Base-by-base conservation (phyloP, 2,113 vertebrate genomes). In the Gadus chalcogrammus region DNA sequence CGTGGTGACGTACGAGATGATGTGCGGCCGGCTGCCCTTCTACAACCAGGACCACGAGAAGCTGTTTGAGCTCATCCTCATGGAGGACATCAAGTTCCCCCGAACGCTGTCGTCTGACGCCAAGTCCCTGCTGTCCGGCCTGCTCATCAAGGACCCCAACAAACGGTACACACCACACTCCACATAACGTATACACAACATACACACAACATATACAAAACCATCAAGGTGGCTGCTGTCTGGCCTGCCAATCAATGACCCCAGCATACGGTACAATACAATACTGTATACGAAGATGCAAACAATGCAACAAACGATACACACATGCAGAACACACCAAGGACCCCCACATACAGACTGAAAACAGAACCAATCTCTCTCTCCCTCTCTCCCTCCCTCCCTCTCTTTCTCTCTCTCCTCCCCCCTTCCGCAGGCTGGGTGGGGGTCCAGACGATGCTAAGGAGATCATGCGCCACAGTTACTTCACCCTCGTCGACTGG, bases 391-490 rank as follows among this genome's bases (percentile, higher is more conserved):
- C 12, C 8, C 42, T 3, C 42, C 7, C 42, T 11, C 42, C 11
- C 42, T 12, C 11, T 12, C 42, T 12, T 9, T 48, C 42, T 12
- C 42, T 48, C 42, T 62, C 17, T 58, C 63, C 63, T 55, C n/a
- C 62, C 62, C 68, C 27, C 73, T 64, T 6, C 64, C 77, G 38
- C 85, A 98, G 96, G 71, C 93, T 98, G 84, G 95, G 96, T 79
- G 96, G 96, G 64, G 95, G 96, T 74, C 95, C 95, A 69, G 95
- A 97, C 73, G 96, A 98, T 82, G 95, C 96, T 31, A 98, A 98
- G 89, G 96, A 98, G 91, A 97, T 97, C 84, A 97, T 98, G 96
- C 91, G 95, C 70, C 95, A 97, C 79, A 97, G 95, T 91, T 98
- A 94, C 91, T 98, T 98, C 82, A 91, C 88, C 83, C 91, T 92